Conservation (phyloP, 2,797 vertebrate species). For the Pipistrellus pygmaeus region DNA sequence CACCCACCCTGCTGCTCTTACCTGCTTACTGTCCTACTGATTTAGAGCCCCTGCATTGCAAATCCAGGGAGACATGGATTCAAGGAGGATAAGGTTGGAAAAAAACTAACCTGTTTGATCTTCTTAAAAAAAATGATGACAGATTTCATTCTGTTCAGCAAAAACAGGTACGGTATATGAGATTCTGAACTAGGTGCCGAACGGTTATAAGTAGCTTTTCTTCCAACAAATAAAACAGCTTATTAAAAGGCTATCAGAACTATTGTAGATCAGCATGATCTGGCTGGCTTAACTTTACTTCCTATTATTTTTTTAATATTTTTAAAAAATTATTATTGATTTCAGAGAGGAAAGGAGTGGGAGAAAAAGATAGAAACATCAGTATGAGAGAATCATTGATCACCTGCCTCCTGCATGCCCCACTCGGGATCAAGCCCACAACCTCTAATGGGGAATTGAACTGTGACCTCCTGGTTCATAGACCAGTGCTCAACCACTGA, state of each 20-base stretch:
- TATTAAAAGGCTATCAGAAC: not conserved
- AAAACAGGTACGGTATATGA: not conserved
- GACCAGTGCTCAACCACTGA: too few relatives aligned
- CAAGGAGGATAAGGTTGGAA: not conserved
- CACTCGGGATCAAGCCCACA: too few relatives aligned
- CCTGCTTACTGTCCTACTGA: not conserved
- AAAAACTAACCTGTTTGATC: not conserved
- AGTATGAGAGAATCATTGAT: too few relatives aligned
- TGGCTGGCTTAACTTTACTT: conserved; percentile 37
- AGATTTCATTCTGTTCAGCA: conserved; percentile 10
- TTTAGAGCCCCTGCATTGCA: not conserved
- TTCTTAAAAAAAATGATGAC: not conserved
- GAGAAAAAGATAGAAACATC: too few relatives aligned
- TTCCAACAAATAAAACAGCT: not conserved
- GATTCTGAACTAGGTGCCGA: not conserved
- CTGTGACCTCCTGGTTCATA: too few relatives aligned
- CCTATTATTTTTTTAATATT: not conserved
- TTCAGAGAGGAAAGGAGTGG: too few relatives aligned
- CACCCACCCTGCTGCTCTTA: not conserved
- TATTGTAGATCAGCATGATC: not conserved
- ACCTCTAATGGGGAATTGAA: too few relatives aligned
- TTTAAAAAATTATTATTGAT: too few relatives aligned
- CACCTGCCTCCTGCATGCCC: too few relatives aligned
- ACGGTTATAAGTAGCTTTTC: conserved; percentile 12
- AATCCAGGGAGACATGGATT: not conserved